These are phyloP conservation scores for Apomyelois bistriatella DNA, from an alignment of 2,888 invertebrate species.

Conservation along the genomic window DNA sequence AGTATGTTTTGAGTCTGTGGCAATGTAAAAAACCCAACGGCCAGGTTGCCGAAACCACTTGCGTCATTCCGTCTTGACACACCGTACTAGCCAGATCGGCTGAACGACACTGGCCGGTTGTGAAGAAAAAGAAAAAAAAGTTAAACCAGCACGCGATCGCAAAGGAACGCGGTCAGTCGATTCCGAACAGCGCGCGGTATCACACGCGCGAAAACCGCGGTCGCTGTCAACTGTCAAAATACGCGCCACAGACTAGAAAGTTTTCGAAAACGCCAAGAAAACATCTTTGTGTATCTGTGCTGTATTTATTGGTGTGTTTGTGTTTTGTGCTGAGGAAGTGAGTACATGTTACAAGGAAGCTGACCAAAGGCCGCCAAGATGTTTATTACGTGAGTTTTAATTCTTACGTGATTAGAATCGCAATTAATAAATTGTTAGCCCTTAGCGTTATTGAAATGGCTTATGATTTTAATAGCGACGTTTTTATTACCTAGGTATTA, in stretches of 20 bases:
- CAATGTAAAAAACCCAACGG: constrained; percentile 52
- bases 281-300: constrained; percentile 37
- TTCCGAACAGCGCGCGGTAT: constrained; percentile 48
- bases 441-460: constrained; percentile 5
- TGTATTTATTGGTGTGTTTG: constrained; percentile 40
- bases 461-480: constrained; percentile 11
- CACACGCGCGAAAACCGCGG: constrained; percentile 39
- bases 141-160: constrained; percentile 37
- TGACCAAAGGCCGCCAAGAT: constrained; percentile 50
- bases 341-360: constrained; percentile 63
- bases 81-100: constrained; percentile 49
- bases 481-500: constrained; percentile 11
- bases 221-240: constrained; percentile 34
- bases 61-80: constrained; percentile 63
- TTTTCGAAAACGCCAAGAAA: constrained; percentile 34
- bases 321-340: constrained; percentile 55
- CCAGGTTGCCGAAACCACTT: constrained; percentile 68
- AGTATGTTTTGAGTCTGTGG: constrained; percentile 34
- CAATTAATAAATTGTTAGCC: constrained; percentile 35
- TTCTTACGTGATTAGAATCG: constrained; percentile 38
- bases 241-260: constrained; percentile 63
- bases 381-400: constrained; percentile 73
- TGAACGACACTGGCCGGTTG: constrained; percentile 36
- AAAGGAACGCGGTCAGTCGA: constrained; percentile 52
- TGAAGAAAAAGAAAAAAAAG: constrained; percentile 41